A percentile compares a stretch with the other conserved stretches of the same genome.
Conservation (phyloP, 2,113 vertebrate species). For the Euleptes europaea region DNA sequence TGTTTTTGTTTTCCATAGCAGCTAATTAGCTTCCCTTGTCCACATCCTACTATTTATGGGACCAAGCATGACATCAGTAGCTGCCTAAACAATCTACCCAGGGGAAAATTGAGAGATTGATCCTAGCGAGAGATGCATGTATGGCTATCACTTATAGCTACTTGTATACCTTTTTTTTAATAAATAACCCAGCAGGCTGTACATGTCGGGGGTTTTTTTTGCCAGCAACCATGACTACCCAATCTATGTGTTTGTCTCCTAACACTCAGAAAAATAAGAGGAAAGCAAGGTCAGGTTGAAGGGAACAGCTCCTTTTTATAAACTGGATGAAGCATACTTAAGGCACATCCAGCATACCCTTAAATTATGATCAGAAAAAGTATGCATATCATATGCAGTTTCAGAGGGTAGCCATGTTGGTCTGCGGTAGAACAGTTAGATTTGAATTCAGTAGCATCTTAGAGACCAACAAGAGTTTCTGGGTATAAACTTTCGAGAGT, state of each 20-base stretch:
- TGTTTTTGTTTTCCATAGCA: neutral
- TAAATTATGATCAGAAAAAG: neutral
- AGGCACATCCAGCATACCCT: neutral
- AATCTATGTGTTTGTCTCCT: neutral
- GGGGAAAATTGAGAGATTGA: neutral
- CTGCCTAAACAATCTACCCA: neutral
- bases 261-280: neutral
- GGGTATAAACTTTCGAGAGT: too few relatives aligned
- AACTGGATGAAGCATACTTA: neutral
- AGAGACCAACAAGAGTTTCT: too few relatives aligned
- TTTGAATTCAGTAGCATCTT: too few relatives aligned
- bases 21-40: neutral
- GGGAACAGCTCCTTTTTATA: neutral
- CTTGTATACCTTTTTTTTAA: neutral
- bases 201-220: neutral
- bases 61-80: neutral
- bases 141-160: neutral
- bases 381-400: neutral
- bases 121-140: neutral
- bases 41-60: neutral
- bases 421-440: too few relatives aligned
- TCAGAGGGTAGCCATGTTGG: neutral
- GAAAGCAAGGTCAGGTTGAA: neutral
- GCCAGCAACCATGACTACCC: neutral
- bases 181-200: neutral